A percentile compares a stretch with the other conserved stretches of the same genome.
Conservation (phyloP, 1,140 invertebrate species). For the Brachionus paranguensis region DNA sequence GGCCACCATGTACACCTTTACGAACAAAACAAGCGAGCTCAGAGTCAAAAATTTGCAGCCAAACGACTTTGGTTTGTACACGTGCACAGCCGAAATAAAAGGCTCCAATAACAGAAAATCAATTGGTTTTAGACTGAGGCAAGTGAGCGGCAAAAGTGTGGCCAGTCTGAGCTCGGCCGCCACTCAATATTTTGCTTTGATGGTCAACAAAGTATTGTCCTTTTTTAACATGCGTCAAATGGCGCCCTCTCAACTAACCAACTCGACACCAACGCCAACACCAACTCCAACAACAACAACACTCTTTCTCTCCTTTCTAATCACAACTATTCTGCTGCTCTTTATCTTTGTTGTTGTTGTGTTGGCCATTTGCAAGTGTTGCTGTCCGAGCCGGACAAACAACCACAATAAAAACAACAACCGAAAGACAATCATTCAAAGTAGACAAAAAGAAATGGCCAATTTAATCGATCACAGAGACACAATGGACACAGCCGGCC, state of each 20-base stretch:
- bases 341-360: background rate
- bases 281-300: background rate
- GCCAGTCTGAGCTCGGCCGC: background rate
- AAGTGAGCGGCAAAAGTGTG: background rate
- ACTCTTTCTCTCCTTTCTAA: background rate
- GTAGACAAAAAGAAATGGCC: background rate
- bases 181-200: background rate
- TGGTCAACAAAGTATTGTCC: background rate
- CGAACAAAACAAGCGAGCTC: conserved; percentile 15
- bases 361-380: conserved; percentile 1
- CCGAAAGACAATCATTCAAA: background rate
- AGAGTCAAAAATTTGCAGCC: background rate
- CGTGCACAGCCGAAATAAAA: conserved; percentile 28
- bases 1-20: background rate
- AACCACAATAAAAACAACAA: background rate
- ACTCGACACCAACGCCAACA: background rate
- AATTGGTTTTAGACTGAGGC: background rate
- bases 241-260: background rate
- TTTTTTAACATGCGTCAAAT: background rate
- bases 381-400: background rate
- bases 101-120: conserved; percentile 29
- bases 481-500: no score
- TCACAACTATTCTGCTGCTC: background rate
- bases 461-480: background rate
- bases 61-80: conserved; percentile 11